Evolutionary conservation across 2,888 invertebrate species (phyloP).

Genomic region (Drosophila mettleri): DNA sequence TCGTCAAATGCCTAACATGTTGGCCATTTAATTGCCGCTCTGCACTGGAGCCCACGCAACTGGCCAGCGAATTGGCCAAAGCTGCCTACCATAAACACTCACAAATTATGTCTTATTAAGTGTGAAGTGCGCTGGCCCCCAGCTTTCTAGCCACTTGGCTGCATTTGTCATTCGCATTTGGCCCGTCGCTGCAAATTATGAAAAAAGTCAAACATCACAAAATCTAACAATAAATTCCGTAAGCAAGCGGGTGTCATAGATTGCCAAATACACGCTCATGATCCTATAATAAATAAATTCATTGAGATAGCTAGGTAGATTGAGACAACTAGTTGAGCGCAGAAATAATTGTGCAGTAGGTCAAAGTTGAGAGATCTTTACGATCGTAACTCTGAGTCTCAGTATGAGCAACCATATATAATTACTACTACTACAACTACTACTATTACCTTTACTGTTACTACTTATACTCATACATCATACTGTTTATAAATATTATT

Average conservation of each 20-base stretch:
- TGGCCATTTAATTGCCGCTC: conserved; percentile 73
- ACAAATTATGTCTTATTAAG: conserved; percentile 79
- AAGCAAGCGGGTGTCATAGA: background rate
- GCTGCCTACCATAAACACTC: conserved; percentile 63
- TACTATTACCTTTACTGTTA: too few relatives aligned
- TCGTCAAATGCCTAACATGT: conserved; percentile 56
- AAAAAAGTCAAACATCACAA: conserved; percentile 20
- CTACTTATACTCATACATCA: too few relatives aligned
- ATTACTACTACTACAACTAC: too few relatives aligned
- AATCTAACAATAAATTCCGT: conserved; percentile 8
- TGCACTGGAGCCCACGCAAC: conserved; percentile 62
- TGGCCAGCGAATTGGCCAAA: conserved; percentile 16
- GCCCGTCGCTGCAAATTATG: conserved; percentile 51
- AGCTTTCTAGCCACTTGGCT: conserved; percentile 46
- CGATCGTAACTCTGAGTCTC: too few relatives aligned
- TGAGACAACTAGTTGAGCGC: too few relatives aligned
- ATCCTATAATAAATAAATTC: background rate
- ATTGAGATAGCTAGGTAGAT: too few relatives aligned
- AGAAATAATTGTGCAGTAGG: too few relatives aligned
- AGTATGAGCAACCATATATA: too few relatives aligned
- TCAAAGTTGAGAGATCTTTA: too few relatives aligned
- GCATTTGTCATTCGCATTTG: conserved; percentile 60
- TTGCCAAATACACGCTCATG: background rate
- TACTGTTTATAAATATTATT: too few relatives aligned
- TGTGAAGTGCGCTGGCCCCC: conserved; percentile 59